A percentile compares a stretch with the other conserved stretches of the same genome.
These are phyloP conservation scores for Tachina fera DNA, from an alignment of 2,888 invertebrate genomes.

Conservation along the genomic window DNA sequence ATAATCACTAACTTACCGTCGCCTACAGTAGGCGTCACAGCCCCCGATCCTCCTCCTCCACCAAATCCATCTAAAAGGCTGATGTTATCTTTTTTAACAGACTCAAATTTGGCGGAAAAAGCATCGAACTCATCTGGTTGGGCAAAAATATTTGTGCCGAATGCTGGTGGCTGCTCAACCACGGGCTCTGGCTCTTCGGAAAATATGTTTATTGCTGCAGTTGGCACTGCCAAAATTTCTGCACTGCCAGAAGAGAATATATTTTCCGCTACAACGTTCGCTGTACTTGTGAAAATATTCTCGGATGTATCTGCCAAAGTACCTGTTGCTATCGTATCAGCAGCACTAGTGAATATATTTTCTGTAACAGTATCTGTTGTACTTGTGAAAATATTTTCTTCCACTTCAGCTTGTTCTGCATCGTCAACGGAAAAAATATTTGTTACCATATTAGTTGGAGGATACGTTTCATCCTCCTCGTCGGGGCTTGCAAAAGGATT, in stretches of 20 bases:
- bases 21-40: slow-evolving; percentile 78
- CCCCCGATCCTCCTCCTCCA: slow-evolving; percentile 77
- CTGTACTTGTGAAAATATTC: slow-evolving; percentile 57
- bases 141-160: slow-evolving; percentile 79
- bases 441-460: slow-evolving; percentile 74
- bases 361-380: slow-evolving; percentile 52
- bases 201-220: slow-evolving; percentile 75
- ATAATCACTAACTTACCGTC: slow-evolving; percentile 78
- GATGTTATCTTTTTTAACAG: slow-evolving; percentile 83
- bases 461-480: slow-evolving; percentile 78
- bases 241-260: slow-evolving; percentile 71
- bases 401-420: slow-evolving; percentile 67
- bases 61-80: slow-evolving; percentile 81
- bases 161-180: slow-evolving; percentile 76
- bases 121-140: slow-evolving; percentile 91
- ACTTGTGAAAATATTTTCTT: slow-evolving; percentile 63
- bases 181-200: slow-evolving; percentile 78
- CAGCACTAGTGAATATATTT: slow-evolving; percentile 52
- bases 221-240: slow-evolving; percentile 67
- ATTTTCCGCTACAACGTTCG: slow-evolving; percentile 74
- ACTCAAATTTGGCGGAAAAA: slow-evolving; percentile 94
- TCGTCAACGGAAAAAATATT: slow-evolving; percentile 78
- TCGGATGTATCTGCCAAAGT: slow-evolving; percentile 65
- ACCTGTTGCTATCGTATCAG: slow-evolving; percentile 71
- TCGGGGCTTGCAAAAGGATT: slow-evolving; percentile 84